A percentile compares a stretch with the other conserved stretches of the same genome.
Evolutionary conservation across 1,140 invertebrate genomes (phyloP).

Genomic region (Dysdera silvatica): DNA sequence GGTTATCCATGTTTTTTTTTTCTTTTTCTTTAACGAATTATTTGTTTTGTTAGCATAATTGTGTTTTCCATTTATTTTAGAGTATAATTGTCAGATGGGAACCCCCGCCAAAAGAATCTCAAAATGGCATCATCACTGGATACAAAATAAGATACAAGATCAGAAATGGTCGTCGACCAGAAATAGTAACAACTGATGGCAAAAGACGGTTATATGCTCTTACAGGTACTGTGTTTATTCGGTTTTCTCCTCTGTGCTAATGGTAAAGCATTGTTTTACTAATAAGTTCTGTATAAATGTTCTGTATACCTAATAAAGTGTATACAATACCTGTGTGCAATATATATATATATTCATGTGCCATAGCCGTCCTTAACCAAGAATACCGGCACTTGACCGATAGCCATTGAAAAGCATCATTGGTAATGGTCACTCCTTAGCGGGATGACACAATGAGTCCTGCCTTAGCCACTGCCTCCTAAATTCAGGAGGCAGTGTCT

Average conservation of each 20-base stretch:
- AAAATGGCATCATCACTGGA: conserved; percentile 87
- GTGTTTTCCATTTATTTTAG: conserved; percentile 43
- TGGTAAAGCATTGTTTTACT: too few species aligned
- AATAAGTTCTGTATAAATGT: too few species aligned
- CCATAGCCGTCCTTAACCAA: too few species aligned
- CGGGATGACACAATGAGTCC: too few species aligned
- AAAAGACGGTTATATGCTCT: conserved; percentile 69
- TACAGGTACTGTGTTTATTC: conserved; percentile 44
- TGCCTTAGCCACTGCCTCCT: too few species aligned
- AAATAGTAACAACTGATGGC: conserved; percentile 71
- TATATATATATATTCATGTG: too few species aligned
- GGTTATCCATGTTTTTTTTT: not conserved
- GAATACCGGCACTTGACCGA: too few species aligned
- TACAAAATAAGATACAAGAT: conserved; percentile 84
- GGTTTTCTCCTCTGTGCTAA: not conserved
- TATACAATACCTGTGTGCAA: too few species aligned
- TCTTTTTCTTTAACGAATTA: not conserved
- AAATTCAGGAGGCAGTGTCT: too few species aligned
- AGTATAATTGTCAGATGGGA: conserved; percentile 86
- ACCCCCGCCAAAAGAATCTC: conserved; percentile 65
- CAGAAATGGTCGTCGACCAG: conserved; percentile 41
- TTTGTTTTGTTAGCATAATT: not conserved
- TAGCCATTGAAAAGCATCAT: too few species aligned
- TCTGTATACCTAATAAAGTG: too few species aligned
- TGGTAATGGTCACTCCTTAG: too few species aligned